Evolutionary conservation across 2,888 invertebrate species (phyloP), one percentile per base, ranked within the genome.

Genomic region (Blastobasis lacticolella): DNA sequence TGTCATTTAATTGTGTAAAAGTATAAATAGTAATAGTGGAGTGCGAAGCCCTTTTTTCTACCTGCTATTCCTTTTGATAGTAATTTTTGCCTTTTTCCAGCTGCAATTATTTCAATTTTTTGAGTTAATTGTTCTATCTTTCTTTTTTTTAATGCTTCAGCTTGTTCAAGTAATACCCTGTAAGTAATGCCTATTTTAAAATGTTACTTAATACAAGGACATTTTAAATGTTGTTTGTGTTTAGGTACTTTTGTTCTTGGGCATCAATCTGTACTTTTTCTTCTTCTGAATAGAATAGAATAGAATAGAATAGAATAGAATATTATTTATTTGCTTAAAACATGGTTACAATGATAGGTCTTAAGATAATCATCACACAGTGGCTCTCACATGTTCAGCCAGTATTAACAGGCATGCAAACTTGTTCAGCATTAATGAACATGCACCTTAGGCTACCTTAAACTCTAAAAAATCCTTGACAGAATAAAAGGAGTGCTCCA

Each of bases 81-180:
- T 38, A 92, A 72, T 70, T 94, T 93, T 67, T 93, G 91, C 57
- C 89, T 89, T 74, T 96, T 96, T 0, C 96, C 97, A 55, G 91
- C 91, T 10, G 95, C 83, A 58, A 97, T 96, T 69, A 91, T 90
- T 56, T 94, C 93, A 53, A 94, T 90, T 80, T 94, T 92, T 48
- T 87, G 74, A 58, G 86, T 80, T 48, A 95, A 79, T 69, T 94
- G 91, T 58, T 89, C 86, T 54, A 90, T 88, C 67, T 93, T 91
- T 55, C 90, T 87, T 52, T 90, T 86, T 62, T 83, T 91, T 23
- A 90, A 67, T 1, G 80, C 76, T 46, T 86, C 78, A 2, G 65
- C 73, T 69, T 91, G 91, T 54, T 88, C 84, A n/a, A 61, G 53
- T 48, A 73, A 49, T 41, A 78, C 57, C 56, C 88, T 86, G 53